Evolutionary conservation across 2,888 invertebrate genomes (phyloP), one percentile per base, ranked within the genome.

Genomic region (Caenorhabditis japonica): DNA sequence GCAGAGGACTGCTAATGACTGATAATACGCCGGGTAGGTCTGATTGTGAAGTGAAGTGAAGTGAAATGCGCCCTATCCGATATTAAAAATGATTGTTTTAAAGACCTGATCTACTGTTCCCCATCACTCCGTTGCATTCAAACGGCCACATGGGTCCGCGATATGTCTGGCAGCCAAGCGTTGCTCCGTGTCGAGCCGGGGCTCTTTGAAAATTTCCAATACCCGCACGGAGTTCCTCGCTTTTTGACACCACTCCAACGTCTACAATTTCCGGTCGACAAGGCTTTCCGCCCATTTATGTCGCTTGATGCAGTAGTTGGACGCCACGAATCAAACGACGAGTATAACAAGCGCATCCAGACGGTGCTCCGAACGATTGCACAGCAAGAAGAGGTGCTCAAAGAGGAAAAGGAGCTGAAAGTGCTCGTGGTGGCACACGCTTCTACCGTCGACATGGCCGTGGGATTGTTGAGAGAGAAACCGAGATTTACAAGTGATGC

Each of bases 361-460:
- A 55, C 27, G 38, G 59, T 72, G 25, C 53, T 81, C 25, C 46
- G 62, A 12, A 34, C 68, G 34, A 76, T 81, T 36, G 62, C 60
- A 19, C 56, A 71, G 8, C 46, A 58, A 34, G 43, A 41, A 10
- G 72, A 72, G 27, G 33, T 52, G 0, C 33, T 59, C 1, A 23
- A 21, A 0, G 34, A 7, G 7, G 47, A 47, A 13, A 53, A 44
- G 21, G 46, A 71, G 30, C 27, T 72, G 15, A 64, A 52, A 13
- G 75, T 80, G 33, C 53, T 80, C 25, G 56, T 80, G 2, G 80
- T 80, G 7, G 84, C 76, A 10, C 84, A 84, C 44, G 83, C 84
- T 12, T 83, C 83, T 21, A 83, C 83, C 2, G 83, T 84, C n/a
- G 84, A 84, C 61, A 75, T 84, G 72, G 81, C 80, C 3, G 81